These are phyloP conservation scores for Montifringilla adamsi DNA, from an alignment of 2,113 vertebrate species.

Conservation along the genomic window DNA sequence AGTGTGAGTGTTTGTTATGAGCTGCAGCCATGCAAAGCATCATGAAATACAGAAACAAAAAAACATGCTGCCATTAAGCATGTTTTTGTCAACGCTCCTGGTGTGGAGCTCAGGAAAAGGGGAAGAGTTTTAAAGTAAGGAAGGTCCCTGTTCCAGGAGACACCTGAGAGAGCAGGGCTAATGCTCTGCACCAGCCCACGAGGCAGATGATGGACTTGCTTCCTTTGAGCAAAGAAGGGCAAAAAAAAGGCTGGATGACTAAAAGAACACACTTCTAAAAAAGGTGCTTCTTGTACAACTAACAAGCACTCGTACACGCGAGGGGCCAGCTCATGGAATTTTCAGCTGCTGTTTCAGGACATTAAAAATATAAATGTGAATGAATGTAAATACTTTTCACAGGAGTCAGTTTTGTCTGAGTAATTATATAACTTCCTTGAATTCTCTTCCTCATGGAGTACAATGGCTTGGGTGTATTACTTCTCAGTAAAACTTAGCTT, in stretches of 20 bases:
- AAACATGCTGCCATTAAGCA: fast-evolving
- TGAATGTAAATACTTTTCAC: neutral
- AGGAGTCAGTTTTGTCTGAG: neutral
- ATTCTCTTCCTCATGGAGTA: constrained; percentile 3
- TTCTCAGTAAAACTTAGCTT: neutral
- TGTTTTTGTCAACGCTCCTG: neutral
- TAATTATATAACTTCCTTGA: constrained; percentile 43
- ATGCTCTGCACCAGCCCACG: neutral
- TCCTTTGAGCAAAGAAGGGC: fast-evolving
- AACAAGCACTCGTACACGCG: fast-evolving
- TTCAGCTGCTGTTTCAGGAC: neutral
- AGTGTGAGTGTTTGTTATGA: neutral
- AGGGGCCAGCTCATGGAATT: neutral
- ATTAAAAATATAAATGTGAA: neutral
- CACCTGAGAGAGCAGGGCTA: neutral
- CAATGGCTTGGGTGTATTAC: constrained; percentile 17
- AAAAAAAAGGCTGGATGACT: neutral
- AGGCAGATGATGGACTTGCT: neutral
- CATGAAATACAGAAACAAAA: neutral
- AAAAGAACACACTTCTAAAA: neutral
- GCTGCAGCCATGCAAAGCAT: neutral
- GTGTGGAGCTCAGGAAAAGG: neutral
- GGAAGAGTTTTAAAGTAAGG: neutral
- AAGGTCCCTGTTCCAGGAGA: neutral
- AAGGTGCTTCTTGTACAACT: neutral